A percentile compares a stretch with the other conserved stretches of the same genome.
Conservation (phyloP, 2,797 vertebrate genomes). For the Dicrostonyx torquatus region DNA sequence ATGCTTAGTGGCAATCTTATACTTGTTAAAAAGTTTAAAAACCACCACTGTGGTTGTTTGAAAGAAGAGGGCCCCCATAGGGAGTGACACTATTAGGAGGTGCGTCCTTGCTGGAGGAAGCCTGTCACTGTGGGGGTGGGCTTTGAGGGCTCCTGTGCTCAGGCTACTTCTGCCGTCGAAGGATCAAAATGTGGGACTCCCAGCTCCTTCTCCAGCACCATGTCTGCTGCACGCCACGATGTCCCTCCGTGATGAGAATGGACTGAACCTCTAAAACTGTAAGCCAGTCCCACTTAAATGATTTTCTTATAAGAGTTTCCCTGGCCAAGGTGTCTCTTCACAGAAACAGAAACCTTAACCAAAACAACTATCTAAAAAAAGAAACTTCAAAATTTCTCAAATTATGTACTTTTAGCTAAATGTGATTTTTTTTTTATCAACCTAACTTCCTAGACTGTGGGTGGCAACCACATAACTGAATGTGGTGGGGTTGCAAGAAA, state of each 20-base stretch:
- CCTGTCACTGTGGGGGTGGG: neutral
- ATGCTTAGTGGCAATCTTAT: neutral
- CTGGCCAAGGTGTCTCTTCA: neutral
- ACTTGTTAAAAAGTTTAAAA: neutral
- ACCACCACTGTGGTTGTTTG: neutral
- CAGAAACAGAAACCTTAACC: neutral
- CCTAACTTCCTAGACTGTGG: neutral
- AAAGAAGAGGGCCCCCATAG: neutral
- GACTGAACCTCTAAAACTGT: neutral
- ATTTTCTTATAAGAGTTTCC: neutral
- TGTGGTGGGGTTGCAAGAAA: neutral
- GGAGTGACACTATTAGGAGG: neutral
- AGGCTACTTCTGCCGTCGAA: neutral
- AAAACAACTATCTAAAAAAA: neutral
- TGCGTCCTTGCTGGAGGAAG: neutral
- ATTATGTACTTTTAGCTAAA: neutral
- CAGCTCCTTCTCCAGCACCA: neutral
- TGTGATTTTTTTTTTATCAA: neutral
- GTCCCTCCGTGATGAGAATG: neutral
- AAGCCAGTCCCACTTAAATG: neutral
- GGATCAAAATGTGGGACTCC: neutral
- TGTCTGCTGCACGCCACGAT: neutral
- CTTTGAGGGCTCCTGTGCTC: neutral
- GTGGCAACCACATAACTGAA: neutral
- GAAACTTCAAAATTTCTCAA: neutral